Percentiles rank a stretch among this genome's conserved stretches.
Evolutionary conservation across 1,140 invertebrate species (phyloP).

Genomic region (Whitmania pigra): DNA sequence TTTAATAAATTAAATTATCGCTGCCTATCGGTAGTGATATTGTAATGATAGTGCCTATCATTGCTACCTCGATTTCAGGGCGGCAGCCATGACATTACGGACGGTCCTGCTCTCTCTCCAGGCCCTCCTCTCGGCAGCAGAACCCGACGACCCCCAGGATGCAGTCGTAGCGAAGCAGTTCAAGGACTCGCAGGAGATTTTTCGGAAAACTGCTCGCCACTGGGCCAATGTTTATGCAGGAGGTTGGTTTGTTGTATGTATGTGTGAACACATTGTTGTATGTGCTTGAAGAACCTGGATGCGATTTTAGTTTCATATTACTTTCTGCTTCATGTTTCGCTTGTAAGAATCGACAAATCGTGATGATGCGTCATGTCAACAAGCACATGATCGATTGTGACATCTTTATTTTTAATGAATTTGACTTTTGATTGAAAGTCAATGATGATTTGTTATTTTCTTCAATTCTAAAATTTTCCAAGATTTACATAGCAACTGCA

Average conservation of each 20-base stretch:
- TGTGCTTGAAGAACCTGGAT: background rate
- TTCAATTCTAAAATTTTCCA: too few species aligned
- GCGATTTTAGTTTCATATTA: too few species aligned
- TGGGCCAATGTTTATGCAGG: slow-evolving; percentile 89
- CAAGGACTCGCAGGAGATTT: slow-evolving; percentile 74
- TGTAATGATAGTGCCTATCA: too few species aligned
- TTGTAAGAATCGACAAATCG: too few species aligned
- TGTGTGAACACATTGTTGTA: background rate
- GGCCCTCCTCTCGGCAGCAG: slow-evolving; percentile 74
- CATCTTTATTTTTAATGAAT: background rate
- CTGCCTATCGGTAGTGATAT: too few species aligned
- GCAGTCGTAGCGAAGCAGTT: slow-evolving; percentile 88
- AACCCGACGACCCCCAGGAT: slow-evolving; percentile 79
- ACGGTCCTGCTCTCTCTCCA: slow-evolving; percentile 86
- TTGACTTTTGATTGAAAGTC: too few species aligned
- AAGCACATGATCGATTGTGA: background rate
- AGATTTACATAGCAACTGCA: too few species aligned
- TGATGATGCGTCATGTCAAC: too few species aligned
- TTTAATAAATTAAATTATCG: too few species aligned
- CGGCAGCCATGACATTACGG: slow-evolving; percentile 91
- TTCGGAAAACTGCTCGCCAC: slow-evolving; percentile 73
- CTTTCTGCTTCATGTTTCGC: too few species aligned
- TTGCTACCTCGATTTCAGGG: slow-evolving; percentile 49
- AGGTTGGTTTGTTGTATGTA: slow-evolving; percentile 29
- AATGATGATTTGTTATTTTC: too few species aligned